Evolutionary conservation across 1,140 invertebrate genomes (phyloP).

Genomic region (Nomia melanderi): DNA sequence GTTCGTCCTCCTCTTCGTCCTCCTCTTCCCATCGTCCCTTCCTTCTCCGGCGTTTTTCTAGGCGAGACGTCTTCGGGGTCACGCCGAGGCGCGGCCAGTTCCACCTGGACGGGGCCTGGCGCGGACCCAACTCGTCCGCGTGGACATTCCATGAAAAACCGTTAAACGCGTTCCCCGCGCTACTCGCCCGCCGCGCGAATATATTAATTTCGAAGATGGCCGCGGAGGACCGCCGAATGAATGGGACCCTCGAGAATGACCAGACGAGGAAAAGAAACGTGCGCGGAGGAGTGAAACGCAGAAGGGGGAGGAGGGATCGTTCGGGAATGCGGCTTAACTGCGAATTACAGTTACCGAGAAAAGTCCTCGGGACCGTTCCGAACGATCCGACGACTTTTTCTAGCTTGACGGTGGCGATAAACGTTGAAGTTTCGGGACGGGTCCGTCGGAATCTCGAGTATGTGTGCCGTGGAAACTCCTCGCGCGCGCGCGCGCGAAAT

Average conservation of each 20-base stretch:
- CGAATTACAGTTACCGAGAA: slow-evolving; percentile 4
- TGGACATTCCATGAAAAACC: slow-evolving; percentile 79
- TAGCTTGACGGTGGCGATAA: no score
- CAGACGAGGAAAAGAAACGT: neutral
- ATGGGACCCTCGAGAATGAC: neutral
- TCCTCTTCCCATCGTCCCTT: slow-evolving; percentile 56
- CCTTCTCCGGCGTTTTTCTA: slow-evolving; percentile 56
- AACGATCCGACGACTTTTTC: neutral
- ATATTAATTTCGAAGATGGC: slow-evolving; percentile 69
- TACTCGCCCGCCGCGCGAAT: slow-evolving; percentile 62
- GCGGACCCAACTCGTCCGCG: slow-evolving; percentile 74
- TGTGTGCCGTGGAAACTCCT: slow-evolving; percentile 1
- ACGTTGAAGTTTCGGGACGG: no score
- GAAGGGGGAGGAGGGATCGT: neutral
- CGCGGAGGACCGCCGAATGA: slow-evolving; percentile 12
- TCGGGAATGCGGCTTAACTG: neutral
- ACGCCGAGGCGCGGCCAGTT: slow-evolving; percentile 75
- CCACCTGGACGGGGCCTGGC: slow-evolving; percentile 73
- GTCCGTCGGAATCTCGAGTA: neutral
- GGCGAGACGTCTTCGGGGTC: slow-evolving; percentile 76
- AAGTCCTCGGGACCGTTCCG: neutral
- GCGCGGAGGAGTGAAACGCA: no score
- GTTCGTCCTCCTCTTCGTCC: slow-evolving; percentile 47
- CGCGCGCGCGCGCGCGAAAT: neutral
- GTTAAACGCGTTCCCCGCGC: slow-evolving; percentile 76